A percentile compares a stretch with the other conserved stretches of the same genome.
Conservation (phyloP, 2,888 invertebrate genomes). For the Gastracanthus pulcherrimus region DNA sequence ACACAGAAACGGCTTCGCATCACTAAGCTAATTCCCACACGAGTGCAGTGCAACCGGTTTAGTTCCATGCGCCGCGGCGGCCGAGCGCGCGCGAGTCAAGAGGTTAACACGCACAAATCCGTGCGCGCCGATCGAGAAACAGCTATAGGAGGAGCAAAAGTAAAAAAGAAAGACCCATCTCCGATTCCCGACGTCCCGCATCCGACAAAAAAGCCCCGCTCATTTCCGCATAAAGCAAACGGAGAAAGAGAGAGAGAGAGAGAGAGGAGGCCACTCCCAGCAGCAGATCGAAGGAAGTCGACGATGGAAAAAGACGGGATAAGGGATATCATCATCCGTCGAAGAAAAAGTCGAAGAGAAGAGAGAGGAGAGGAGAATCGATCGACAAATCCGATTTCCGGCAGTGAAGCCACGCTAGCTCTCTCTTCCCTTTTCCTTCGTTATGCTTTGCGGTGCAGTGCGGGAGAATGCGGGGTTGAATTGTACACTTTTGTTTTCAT, state of each 20-base stretch:
- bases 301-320: constrained; percentile 23
- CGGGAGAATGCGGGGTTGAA: too few relatives aligned
- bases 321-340: constrained; percentile 10
- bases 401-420: neutral
- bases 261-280: too few relatives aligned
- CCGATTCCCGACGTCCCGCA: neutral
- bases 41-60: neutral
- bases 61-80: too few relatives aligned
- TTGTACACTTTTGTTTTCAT: too few relatives aligned
- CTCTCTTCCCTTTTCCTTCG: too few relatives aligned
- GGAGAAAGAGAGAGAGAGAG: too few relatives aligned
- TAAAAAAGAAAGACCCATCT: neutral
- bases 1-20: too few relatives aligned
- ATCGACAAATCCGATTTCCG: constrained; percentile 53
- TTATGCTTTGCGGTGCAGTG: too few relatives aligned
- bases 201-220: neutral
- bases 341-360: neutral
- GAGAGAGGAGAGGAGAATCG: neutral
- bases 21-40: neutral
- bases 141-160: neutral
- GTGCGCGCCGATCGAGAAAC: too few relatives aligned
- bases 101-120: neutral
- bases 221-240: constrained; percentile 4
- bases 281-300: neutral
- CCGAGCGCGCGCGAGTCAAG: too few relatives aligned